Percentiles rank a stretch among this genome's conserved stretches.
These are phyloP conservation scores for Tenodera sinensis DNA, from an alignment of 2,888 invertebrate species.

Conservation along the genomic window DNA sequence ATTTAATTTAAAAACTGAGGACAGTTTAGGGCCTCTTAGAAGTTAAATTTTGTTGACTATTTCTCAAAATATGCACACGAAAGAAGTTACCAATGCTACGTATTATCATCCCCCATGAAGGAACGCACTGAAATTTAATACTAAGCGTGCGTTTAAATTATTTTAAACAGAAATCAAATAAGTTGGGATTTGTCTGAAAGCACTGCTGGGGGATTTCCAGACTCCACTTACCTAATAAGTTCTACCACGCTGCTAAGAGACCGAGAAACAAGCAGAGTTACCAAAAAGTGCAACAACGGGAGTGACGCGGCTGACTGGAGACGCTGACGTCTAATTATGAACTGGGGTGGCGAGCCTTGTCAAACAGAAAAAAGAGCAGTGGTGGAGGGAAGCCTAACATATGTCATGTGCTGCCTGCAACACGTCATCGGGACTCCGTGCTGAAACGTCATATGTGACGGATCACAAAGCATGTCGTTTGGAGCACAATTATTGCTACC, in stretches of 20 bases:
- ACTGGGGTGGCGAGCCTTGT: background rate
- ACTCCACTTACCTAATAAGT: background rate
- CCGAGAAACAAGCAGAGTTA: background rate
- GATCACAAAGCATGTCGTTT: background rate
- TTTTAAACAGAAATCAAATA: too few species aligned
- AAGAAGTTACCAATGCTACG: too few species aligned
- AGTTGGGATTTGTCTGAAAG: too few species aligned
- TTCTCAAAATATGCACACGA: too few species aligned
- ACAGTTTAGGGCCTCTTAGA: too few species aligned
- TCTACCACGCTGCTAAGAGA: background rate
- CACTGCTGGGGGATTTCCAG: too few species aligned
- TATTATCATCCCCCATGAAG: too few species aligned
- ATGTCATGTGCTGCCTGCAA: background rate
- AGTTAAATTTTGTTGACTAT: too few species aligned
- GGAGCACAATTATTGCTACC: too few species aligned
- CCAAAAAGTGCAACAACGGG: background rate
- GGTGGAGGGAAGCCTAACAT: background rate
- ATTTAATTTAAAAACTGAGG: too few species aligned
- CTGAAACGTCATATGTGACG: background rate
- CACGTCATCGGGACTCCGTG: background rate
- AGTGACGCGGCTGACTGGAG: background rate
- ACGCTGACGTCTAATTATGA: background rate
- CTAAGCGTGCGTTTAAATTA: too few species aligned
- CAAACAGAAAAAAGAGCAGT: background rate
- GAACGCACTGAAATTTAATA: too few species aligned